These are phyloP conservation scores for Denticeps clupeoides DNA, from an alignment of 2,797 vertebrate species.

Conservation along the genomic window DNA sequence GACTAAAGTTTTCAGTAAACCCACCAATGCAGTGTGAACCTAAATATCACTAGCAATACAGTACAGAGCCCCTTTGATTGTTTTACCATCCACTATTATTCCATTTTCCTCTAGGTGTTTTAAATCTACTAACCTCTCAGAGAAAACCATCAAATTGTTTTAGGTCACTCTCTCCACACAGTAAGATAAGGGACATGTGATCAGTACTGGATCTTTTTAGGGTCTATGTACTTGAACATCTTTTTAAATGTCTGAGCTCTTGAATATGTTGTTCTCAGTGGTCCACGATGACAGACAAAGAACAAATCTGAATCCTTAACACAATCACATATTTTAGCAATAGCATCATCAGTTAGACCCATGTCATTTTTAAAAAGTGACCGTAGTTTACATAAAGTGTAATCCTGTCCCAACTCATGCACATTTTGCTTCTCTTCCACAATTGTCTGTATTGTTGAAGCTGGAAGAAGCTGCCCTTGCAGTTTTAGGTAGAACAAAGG, in stretches of 20 bases:
- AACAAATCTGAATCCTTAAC: slow-evolving; percentile 21
- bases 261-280: slow-evolving; percentile 16
- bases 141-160: slow-evolving; percentile 27
- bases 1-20: slow-evolving; percentile 15
- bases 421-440: slow-evolving; percentile 33
- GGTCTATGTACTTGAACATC: slow-evolving; percentile 8
- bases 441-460: slow-evolving; percentile 29
- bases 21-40: slow-evolving; percentile 14
- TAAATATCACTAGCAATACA: slow-evolving; percentile 20
- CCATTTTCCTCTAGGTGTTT: slow-evolving; percentile 19
- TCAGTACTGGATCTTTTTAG: slow-evolving; percentile 17
- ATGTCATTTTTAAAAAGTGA: slow-evolving; percentile 14
- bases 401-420: slow-evolving; percentile 26
- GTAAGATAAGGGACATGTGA: slow-evolving; percentile 17
- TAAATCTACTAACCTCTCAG: slow-evolving; percentile 19
- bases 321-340: slow-evolving; percentile 21
- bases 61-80: slow-evolving; percentile 13
- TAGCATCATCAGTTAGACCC: slow-evolving; percentile 13
- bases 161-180: slow-evolving; percentile 23
- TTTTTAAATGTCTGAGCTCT: slow-evolving; percentile 13
- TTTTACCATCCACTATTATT: slow-evolving; percentile 14
- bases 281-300: slow-evolving; percentile 13
- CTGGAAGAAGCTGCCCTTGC: slow-evolving; percentile 28
- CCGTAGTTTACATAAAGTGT: slow-evolving; percentile 12
- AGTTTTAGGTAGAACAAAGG: slow-evolving; percentile 30